Base-by-base conservation (phyloP, 2,113 vertebrate genomes). In the Felis chaus region DNA sequence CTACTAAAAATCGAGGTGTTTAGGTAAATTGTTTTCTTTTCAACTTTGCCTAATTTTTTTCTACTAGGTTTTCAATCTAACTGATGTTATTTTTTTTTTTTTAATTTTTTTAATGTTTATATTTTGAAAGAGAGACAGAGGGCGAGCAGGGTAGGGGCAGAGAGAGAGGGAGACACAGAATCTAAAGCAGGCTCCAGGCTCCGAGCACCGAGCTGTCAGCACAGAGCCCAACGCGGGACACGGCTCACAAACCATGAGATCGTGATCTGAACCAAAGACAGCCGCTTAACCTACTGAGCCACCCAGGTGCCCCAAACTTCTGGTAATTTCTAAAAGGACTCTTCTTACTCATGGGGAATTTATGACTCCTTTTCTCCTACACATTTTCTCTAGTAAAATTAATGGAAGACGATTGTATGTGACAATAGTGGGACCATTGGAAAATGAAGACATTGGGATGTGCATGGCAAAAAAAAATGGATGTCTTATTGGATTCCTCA, bases 1-100 rank as follows among this genome's bases (percentile, higher is more conserved):
- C 45, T 93, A 53, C 4, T 19, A 1, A 23, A 76, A 18, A 80
- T 25, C 41, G 84, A 87, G 33, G 31, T 63, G 3, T 55, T 94
- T 81, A 85, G 11, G 23, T 89, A 73, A 91, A 85, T 33, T 66
- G 2, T 66, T 97, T 87, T 41, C 12, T 83, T 93, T 92, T 74
- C 29, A 91, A 79, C 8, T 85, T 66, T 85, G 25, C 5, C 31
- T 81, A 36, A 36, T 53, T 81, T 82, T 80, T 89, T 78, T 76
- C 41, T n/a, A 31, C 10, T 33, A 86, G 57, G 68, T 74, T 95
- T 86, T 89, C 13, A 79, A 29, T 41, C 66, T 16, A 27, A 65
- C 53, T 93, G 84, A 45, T 84, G 18, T 93, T 94, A 19, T 73
- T 83, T 96, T 94, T 61, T 94, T 61, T 61, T 23, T 61, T 61